Percentiles rank a stretch among this genome's conserved stretches.
Evolutionary conservation across 2,113 vertebrate species (phyloP).

Genomic region (Cyrtonyx montezumae): DNA sequence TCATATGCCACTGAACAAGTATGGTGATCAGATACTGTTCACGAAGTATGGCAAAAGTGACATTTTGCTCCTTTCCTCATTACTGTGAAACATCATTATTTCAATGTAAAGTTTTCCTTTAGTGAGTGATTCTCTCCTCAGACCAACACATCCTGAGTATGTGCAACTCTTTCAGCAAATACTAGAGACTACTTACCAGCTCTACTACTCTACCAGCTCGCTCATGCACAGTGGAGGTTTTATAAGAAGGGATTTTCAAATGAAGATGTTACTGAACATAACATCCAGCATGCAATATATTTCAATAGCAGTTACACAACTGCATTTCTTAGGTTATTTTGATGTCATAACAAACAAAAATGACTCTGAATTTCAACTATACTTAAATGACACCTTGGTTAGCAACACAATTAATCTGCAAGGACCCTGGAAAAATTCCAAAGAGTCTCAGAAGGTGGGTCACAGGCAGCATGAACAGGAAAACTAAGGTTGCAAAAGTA

Average conservation of each 20-base stretch:
- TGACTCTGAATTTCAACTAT: not conserved
- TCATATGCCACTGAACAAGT: not conserved
- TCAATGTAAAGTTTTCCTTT: not conserved
- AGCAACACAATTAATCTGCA: not conserved
- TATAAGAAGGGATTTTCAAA: not conserved
- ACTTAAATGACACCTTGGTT: not conserved
- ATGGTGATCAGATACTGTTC: not conserved
- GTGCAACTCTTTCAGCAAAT: not conserved
- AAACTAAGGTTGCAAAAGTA: not conserved
- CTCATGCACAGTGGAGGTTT: not conserved
- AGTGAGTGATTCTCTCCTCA: not conserved
- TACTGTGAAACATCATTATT: not conserved
- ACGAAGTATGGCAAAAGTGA: not conserved
- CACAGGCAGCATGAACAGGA: fast-evolving
- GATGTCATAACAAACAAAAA: not conserved
- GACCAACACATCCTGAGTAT: not conserved
- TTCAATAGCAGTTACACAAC: not conserved
- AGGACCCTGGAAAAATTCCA: not conserved
- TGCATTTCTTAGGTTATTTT: not conserved
- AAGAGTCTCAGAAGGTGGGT: not conserved
- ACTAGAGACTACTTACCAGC: no score
- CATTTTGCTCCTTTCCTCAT: not conserved
- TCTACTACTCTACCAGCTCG: not conserved
- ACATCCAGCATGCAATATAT: not conserved
- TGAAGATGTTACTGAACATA: not conserved